Percentiles rank a stretch among this genome's conserved stretches.
phyloP scores from a whole-genome alignment of 64 coral and sea anemone genomes.

The Montipora cactus region DNA sequence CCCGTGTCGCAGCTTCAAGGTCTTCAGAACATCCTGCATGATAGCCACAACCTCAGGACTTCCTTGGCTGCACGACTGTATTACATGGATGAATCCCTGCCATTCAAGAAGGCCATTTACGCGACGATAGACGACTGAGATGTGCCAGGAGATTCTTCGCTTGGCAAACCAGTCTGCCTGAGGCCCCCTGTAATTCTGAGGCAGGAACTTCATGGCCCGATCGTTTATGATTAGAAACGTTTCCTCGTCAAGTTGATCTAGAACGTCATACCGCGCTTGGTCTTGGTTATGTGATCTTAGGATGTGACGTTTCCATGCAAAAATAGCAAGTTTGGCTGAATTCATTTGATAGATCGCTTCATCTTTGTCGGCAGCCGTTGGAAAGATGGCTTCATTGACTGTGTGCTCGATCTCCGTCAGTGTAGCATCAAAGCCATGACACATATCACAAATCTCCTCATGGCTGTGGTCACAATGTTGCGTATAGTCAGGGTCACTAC shows the following conservation, averaged over 20 bases:
- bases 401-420: neutral
- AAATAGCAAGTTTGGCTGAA: neutral
- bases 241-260: constrained; percentile 14
- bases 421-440: neutral
- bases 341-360: neutral
- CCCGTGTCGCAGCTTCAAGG: neutral
- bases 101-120: neutral
- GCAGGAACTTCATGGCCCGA: neutral
- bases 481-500: neutral
- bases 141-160: neutral
- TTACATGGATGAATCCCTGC: neutral
- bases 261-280: neutral
- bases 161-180: neutral
- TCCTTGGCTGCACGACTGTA: neutral
- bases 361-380: neutral
- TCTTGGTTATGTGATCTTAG: constrained; percentile 3
- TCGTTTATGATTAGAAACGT: constrained; percentile 1
- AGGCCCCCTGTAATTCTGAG: neutral
- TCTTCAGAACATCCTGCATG: neutral
- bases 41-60: neutral
- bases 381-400: neutral
- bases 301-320: constrained; percentile 37
- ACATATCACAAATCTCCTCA: neutral
- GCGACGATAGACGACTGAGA: neutral
- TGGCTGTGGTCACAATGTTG: neutral